phyloP scores from a whole-genome alignment of 2,888 invertebrate genomes.

The Agriopis marginaria region DNA sequence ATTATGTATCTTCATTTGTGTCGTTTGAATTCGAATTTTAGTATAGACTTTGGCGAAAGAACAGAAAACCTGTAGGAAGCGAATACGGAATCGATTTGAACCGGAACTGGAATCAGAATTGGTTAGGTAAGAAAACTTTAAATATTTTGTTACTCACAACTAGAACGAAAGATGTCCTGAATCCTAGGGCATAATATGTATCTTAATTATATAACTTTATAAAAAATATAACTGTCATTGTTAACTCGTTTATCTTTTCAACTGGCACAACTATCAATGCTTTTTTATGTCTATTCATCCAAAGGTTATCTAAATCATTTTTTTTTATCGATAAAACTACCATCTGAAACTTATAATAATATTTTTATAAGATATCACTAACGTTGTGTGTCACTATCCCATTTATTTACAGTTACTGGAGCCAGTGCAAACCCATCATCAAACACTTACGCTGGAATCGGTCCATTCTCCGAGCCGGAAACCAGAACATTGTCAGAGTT shows the following conservation, averaged over 20 bases:
- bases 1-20: slow-evolving; percentile 1
- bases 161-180: too few relatives aligned
- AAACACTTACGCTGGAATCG: slow-evolving; percentile 88
- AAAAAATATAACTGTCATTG: too few relatives aligned
- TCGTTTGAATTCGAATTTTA: slow-evolving; percentile 56
- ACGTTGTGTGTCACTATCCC: not conserved
- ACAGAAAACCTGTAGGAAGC: slow-evolving; percentile 74
- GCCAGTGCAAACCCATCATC: slow-evolving; percentile 85
- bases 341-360: too few relatives aligned
- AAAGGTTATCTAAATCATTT: too few relatives aligned
- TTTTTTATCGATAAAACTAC: too few relatives aligned
- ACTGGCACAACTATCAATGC: too few relatives aligned
- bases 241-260: too few relatives aligned
- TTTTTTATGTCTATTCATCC: too few relatives aligned
- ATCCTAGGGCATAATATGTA: too few relatives aligned
- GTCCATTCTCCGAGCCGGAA: slow-evolving; percentile 90
- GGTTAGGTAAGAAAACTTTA: slow-evolving; percentile 80
- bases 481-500: slow-evolving; percentile 84
- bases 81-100: slow-evolving; percentile 91
- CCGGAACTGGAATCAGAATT: slow-evolving; percentile 91
- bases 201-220: too few relatives aligned
- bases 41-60: slow-evolving; percentile 91
- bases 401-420: slow-evolving; percentile 72
- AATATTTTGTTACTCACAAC: not conserved
- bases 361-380: too few relatives aligned